Percentiles rank a stretch among this genome's conserved stretches.
Conservation (phyloP, 2,797 vertebrate species). For the Pangasius larnaudii region DNA sequence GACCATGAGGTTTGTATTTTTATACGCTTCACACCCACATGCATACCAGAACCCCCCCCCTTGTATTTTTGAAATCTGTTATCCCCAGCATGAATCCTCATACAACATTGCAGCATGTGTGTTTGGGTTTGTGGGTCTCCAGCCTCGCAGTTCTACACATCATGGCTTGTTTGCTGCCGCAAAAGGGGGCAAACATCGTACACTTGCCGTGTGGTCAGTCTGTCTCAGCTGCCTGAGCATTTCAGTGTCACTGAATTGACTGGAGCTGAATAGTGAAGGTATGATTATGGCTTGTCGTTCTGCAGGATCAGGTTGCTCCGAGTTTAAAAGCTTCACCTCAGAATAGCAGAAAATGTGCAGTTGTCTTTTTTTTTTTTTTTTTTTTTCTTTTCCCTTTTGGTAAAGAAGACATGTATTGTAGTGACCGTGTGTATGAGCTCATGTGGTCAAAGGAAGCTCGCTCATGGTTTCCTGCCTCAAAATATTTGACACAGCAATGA, state of each 20-base stretch:
- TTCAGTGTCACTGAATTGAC: conserved; percentile 32
- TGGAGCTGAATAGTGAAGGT: conserved; percentile 21
- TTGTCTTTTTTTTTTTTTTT: background rate
- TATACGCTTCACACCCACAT: background rate
- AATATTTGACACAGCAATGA: conserved; percentile 19
- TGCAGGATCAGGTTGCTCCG: conserved; percentile 18
- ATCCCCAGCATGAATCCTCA: conserved; percentile 13
- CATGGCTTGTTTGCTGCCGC: background rate
- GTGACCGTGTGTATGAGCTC: conserved; percentile 16
- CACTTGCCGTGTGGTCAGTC: conserved; percentile 25
- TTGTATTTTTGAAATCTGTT: background rate
- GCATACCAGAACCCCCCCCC: background rate
- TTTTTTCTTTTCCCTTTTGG: background rate
- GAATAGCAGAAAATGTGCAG: conserved; percentile 30
- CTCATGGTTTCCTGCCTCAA: conserved; percentile 6
- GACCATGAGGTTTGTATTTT: background rate
- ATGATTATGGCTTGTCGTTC: conserved; percentile 40
- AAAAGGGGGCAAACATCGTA: conserved; percentile 26
- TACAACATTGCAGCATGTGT: conserved; percentile 9
- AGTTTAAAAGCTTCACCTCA: background rate
- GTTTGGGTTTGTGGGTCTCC: conserved; percentile 3
- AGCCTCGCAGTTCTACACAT: background rate
- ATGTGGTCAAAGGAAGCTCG: conserved; percentile 30
- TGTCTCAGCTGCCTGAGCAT: conserved; percentile 49
- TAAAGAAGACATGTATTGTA: background rate